phyloP scores from a whole-genome alignment of 2,113 vertebrate species.

The Paramisgurnus dabryanus region DNA sequence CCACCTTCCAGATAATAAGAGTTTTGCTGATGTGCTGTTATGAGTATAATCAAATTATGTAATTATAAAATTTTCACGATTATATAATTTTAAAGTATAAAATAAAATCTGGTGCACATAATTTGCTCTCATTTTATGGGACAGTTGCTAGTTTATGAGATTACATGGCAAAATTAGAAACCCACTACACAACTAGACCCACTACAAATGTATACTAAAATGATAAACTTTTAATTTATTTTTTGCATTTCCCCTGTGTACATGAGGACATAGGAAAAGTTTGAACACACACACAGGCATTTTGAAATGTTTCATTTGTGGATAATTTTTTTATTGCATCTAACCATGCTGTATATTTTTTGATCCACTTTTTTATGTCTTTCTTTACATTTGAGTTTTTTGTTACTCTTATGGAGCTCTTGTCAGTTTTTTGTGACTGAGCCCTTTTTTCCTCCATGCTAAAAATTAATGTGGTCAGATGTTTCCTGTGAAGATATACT shows the following conservation, averaged over 20 bases:
- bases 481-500: constrained; percentile 17
- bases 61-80: background rate
- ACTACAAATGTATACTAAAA: background rate
- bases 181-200: background rate
- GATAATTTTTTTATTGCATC: background rate
- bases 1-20: background rate
- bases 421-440: background rate
- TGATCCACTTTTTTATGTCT: background rate
- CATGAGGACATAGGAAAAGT: too few species aligned
- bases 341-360: background rate
- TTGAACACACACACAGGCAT: background rate
- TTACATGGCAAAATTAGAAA: constrained; percentile 17
- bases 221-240: background rate
- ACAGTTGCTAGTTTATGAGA: constrained; percentile 6
- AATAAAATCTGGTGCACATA: background rate
- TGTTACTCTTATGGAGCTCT: background rate
- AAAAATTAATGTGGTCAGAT: constrained; percentile 26
- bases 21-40: background rate
- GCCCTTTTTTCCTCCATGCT: background rate
- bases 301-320: constrained; percentile 4
- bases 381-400: background rate
- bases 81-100: background rate
- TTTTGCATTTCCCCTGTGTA: background rate
- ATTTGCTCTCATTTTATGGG: background rate
- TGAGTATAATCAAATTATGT: constrained; percentile 13